Evolutionary conservation across 2,888 invertebrate species (phyloP).

Genomic region (Nudaria mundana): DNA sequence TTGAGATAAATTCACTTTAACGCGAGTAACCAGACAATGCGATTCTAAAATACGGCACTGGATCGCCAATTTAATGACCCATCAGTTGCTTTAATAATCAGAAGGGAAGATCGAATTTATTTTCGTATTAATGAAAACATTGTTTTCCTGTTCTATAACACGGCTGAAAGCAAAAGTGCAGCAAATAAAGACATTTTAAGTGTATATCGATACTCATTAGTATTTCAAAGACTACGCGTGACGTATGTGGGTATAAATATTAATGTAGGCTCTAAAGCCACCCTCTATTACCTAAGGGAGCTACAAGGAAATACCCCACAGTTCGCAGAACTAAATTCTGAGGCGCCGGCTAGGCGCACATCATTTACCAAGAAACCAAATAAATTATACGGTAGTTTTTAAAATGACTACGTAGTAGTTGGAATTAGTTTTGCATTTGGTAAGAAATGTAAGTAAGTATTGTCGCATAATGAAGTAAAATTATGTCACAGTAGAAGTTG

Average conservation of each 20-base stretch:
- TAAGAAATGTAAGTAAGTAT: constrained; percentile 8
- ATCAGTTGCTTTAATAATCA: too few relatives aligned
- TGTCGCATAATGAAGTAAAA: constrained; percentile 6
- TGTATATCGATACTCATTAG: constrained; percentile 22
- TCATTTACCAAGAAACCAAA: constrained; percentile 61
- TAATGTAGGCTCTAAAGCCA: constrained; percentile 60
- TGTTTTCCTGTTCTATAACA: too few relatives aligned
- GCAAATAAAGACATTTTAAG: constrained; percentile 8
- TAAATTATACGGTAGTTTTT: constrained; percentile 62
- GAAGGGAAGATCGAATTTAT: too few relatives aligned
- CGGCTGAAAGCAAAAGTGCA: neutral
- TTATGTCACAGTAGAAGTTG: constrained; percentile 1
- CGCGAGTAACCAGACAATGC: too few relatives aligned
- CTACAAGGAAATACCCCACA: constrained; percentile 62
- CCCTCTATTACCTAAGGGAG: constrained; percentile 47
- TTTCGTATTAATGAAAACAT: too few relatives aligned
- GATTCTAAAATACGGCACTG: too few relatives aligned
- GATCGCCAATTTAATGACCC: too few relatives aligned
- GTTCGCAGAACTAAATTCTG: constrained; percentile 70
- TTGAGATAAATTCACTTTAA: too few relatives aligned
- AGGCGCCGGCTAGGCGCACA: constrained; percentile 61
- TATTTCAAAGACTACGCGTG: constrained; percentile 33
- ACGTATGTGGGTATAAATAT: constrained; percentile 57
- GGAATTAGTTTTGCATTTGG: constrained; percentile 34
- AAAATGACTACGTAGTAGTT: constrained; percentile 42